Percentiles rank a stretch among this genome's conserved stretches.
Evolutionary conservation across 2,113 vertebrate genomes (phyloP).

Genomic region (Pseudopipra pipra): DNA sequence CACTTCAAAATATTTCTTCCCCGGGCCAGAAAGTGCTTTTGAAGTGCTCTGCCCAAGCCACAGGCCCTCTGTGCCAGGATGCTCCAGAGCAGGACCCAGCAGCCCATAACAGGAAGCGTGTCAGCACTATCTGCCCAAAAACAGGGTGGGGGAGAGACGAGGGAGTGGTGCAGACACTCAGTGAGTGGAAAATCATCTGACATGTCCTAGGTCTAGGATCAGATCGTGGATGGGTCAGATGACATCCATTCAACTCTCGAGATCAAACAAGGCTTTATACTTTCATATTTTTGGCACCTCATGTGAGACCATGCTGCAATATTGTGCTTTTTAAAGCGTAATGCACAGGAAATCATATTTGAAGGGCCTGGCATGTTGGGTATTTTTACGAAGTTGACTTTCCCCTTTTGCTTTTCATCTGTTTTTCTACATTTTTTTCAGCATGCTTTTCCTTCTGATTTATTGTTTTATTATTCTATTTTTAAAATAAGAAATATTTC

Average conservation of each 20-base stretch:
- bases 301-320: constrained; percentile 10
- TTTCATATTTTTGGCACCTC: constrained; percentile 43
- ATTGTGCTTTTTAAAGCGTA: constrained; percentile 18
- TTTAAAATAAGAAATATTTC: constrained; percentile 76
- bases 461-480: constrained; percentile 77
- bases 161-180: background rate
- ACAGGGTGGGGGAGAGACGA: background rate
- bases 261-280: constrained; percentile 58
- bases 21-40: constrained; percentile 63
- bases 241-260: constrained; percentile 41
- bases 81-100: constrained; percentile 11
- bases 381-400: constrained; percentile 72
- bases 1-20: constrained; percentile 59
- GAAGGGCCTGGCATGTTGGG: constrained; percentile 69
- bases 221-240: constrained; percentile 37
- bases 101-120: constrained; percentile 59
- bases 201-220: background rate
- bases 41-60: constrained; percentile 65
- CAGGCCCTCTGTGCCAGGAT: constrained; percentile 21
- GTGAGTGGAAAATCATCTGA: constrained; percentile 68
- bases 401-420: constrained; percentile 72
- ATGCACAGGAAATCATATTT: constrained; percentile 68
- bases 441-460: constrained; percentile 71
- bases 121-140: constrained; percentile 43
- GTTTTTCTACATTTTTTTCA: constrained; percentile 68